Evolutionary conservation across 2,888 invertebrate genomes (phyloP).

Genomic region (Drosophila nigricruria): DNA sequence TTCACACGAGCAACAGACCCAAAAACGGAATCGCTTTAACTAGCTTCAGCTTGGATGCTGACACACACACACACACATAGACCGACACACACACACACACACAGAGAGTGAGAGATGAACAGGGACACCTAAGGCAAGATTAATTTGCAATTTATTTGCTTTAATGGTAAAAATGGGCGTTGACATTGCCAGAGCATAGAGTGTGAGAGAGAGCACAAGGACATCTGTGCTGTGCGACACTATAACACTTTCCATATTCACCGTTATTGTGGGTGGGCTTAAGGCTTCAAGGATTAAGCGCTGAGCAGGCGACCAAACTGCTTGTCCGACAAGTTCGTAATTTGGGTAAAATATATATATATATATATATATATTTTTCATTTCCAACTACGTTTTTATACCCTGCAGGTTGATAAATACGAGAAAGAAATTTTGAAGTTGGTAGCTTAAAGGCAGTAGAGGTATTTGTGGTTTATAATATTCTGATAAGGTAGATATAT

Average conservation of each 20-base stretch:
- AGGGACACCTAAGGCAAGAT: constrained; percentile 71
- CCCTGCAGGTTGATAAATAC: not conserved
- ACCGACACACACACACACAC: constrained; percentile 5
- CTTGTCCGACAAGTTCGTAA: constrained; percentile 55
- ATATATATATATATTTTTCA: constrained; percentile 43
- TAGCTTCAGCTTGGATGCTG: constrained; percentile 17
- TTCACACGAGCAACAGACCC: constrained; percentile 25
- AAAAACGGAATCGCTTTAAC: constrained; percentile 62
- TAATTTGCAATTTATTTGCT: constrained; percentile 81
- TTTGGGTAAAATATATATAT: constrained; percentile 50
- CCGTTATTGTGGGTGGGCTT: constrained; percentile 8
- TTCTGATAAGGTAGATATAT: not conserved
- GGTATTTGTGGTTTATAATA: not conserved
- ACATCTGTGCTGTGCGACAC: constrained; percentile 29
- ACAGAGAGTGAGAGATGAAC: constrained; percentile 14
- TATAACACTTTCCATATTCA: constrained; percentile 55
- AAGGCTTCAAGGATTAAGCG: not conserved
- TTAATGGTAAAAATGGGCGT: constrained; percentile 62
- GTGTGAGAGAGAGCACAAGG: constrained; percentile 6
- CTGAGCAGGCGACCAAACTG: constrained; percentile 17
- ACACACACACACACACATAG: constrained; percentile 9
- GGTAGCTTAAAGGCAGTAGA: not conserved
- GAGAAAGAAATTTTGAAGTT: not conserved
- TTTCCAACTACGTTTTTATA: constrained; percentile 41
- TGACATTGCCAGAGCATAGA: constrained; percentile 1